These are phyloP conservation scores for Andrena bicolor DNA, from an alignment of 2,888 invertebrate genomes.

Conservation along the genomic window DNA sequence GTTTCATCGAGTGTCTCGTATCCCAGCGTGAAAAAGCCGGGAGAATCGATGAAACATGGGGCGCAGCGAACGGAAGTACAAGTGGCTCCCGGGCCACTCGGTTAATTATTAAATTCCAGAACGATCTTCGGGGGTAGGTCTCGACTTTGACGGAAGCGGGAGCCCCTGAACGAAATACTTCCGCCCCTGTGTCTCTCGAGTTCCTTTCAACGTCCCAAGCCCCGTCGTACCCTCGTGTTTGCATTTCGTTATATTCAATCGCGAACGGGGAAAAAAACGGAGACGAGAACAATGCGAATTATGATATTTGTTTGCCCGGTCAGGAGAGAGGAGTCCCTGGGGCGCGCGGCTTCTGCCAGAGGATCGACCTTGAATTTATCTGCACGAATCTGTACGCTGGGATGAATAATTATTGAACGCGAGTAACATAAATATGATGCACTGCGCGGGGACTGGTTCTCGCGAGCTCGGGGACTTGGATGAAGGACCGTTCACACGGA, in stretches of 20 bases:
- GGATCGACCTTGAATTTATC: constrained; percentile 72
- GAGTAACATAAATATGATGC: constrained; percentile 69
- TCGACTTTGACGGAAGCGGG: constrained; percentile 53
- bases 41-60: constrained; percentile 5
- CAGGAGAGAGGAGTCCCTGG: constrained; percentile 70
- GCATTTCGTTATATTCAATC: constrained; percentile 85
- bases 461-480: constrained; percentile 16
- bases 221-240: constrained; percentile 79
- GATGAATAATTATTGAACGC: constrained; percentile 72
- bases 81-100: constrained; percentile 36
- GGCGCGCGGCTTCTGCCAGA: constrained; percentile 69
- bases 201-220: constrained; percentile 61
- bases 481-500: constrained; percentile 63
- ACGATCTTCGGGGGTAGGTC: constrained; percentile 57
- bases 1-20: not conserved
- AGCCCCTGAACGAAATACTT: constrained; percentile 52
- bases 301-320: constrained; percentile 83
- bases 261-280: constrained; percentile 68
- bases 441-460: constrained; percentile 62
- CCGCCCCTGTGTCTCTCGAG: constrained; percentile 31
- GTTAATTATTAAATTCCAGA: constrained; percentile 70
- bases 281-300: constrained; percentile 83
- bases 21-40: constrained; percentile 4
- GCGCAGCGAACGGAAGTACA: constrained; percentile 39
- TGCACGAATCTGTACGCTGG: constrained; percentile 62